Percentiles rank a stretch among this genome's conserved stretches.
Evolutionary conservation across 2,113 vertebrate genomes (phyloP).

Genomic region (Chloebia gouldiae): DNA sequence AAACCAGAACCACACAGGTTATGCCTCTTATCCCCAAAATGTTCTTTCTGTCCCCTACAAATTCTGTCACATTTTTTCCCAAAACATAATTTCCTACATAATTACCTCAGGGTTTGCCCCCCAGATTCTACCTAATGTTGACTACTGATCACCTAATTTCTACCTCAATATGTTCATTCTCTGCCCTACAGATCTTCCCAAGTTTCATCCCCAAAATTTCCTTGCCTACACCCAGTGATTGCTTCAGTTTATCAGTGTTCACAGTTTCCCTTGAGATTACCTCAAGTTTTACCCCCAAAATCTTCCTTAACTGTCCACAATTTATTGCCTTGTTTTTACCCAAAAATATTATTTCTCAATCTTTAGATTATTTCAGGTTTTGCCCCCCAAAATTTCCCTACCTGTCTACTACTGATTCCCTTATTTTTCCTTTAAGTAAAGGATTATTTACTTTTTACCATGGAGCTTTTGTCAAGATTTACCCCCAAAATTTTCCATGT

Average conservation of each 20-base stretch:
- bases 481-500: neutral
- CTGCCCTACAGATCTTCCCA: neutral
- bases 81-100: neutral
- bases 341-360: neutral
- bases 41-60: neutral
- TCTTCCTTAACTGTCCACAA: neutral
- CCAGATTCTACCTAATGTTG: neutral
- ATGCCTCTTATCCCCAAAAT: neutral
- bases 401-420: neutral
- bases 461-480: slow-evolving; percentile 47
- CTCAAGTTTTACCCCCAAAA: neutral
- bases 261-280: neutral
- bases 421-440: neutral
- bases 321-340: neutral
- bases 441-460: neutral
- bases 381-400: neutral
- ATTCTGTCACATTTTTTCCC: neutral
- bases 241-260: neutral
- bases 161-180: neutral
- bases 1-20: neutral
- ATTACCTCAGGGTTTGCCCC: neutral
- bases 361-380: neutral
- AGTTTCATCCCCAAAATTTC: neutral
- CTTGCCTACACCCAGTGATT: neutral
- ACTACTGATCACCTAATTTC: neutral